Base-by-base conservation (phyloP, 2,888 invertebrate genomes). In the Dasypolia templi region DNA sequence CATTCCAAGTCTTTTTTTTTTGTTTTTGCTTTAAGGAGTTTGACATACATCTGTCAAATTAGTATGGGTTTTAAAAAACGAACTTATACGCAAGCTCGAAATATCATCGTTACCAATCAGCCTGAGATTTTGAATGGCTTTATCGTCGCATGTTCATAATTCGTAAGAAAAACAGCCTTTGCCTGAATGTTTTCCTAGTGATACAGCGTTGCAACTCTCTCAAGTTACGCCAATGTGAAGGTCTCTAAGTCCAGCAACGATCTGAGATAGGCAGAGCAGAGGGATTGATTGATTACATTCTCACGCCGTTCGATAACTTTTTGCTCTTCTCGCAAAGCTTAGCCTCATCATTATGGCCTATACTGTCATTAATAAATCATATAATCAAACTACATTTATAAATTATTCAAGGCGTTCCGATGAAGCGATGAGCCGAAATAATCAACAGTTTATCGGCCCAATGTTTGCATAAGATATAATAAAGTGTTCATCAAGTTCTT, bases 391-490 rank as follows among this genome's bases (percentile, higher is more conserved):
- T 75, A 79, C 75, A 66, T 80, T 49, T n/a, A 32, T 4, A 59
- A 46, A 11, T 22, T 6, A 63, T 62, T 56, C 6, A 44, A 77
- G 14, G 42, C 62, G 66, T 66, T 51, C 42, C 17, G 71, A 71
- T 56, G 11, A 32, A 22, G 32, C 32, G 56, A 56, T 76, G 53
- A 72, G 22, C 26, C 35, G 22, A 81, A 55, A 71, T 49, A 22
- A 42, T 53, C 5, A 56, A 9, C 46, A 32, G 26, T 56, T n/a
- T 61, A 53, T 42, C 4, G 26, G n/a, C n/a, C 26, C 29, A 81
- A 68, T 77, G 73, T 81, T 80, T 80, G 68, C 82, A 80, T 69
- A 80, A 80, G 61, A 62, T 42, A 11, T 64, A 67, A 59, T 55
- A 59, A 65, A 81, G 2, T 46, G 51, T 29, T 6, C 35, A 6